Evolutionary conservation across 2,888 invertebrate species (phyloP), one percentile per base, ranked within the genome.

Genomic region (Synanthedon formicaeformis): DNA sequence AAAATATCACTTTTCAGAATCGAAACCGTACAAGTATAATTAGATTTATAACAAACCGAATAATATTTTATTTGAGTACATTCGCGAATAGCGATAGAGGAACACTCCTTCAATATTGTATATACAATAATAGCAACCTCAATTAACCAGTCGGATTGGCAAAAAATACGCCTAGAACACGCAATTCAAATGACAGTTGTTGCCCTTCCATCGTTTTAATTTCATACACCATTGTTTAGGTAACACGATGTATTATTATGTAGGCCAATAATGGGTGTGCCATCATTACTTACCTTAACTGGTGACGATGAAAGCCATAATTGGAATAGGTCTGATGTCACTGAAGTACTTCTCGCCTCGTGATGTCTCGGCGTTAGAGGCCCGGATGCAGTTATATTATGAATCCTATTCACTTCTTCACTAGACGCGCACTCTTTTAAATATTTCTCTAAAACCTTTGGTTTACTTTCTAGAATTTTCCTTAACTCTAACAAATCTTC

Each of bases 241-340:
- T 54, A 41, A 23, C 48, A 23, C 18, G 53, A 45, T 27, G n/a
- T n/a, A n/a, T n/a, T n/a, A n/a, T n/a, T n/a, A n/a, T n/a, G 27
- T 40, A n/a, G 18, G 1, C 40, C 45, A 41, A 54, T 51, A 50
- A 50, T 48, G 50, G 49, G 14, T 14, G 45, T 45, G 23, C 16
- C 13, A 49, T 49, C 14, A 49, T 49, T 23, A 73, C 89, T 78
- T 58, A 92, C 91, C 89, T 92, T 91, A 69, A 92, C 88, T 5
- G 94, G 94, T 52, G 94, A 93, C 40, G 94, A 91, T 41, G 94
- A 91, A 71, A 95, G 83, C 95, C 95, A 96, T 59, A 93, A 89
- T 69, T 95, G 95, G 80, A 95, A 95, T 58, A 96, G 88, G 73
- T 96, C 95, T 59, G 94, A 94, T 50, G 94, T 94, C 60, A 94